These are phyloP conservation scores for Volucella inflata DNA, from an alignment of 2,888 invertebrate genomes.

Conservation along the genomic window DNA sequence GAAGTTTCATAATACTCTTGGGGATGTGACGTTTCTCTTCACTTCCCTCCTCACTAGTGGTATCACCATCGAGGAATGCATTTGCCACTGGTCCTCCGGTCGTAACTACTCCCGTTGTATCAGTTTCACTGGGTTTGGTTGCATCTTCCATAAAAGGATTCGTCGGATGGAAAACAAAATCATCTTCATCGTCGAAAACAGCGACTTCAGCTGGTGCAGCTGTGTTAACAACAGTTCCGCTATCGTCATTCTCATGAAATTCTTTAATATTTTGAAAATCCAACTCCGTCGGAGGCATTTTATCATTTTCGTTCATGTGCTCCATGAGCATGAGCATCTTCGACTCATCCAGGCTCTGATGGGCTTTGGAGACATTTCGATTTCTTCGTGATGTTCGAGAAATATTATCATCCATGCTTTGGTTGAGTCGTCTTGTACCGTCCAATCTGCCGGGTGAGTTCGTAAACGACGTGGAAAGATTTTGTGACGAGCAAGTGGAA, in stretches of 20 bases:
- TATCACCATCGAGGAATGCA: slow-evolving; percentile 61
- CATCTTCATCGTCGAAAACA: slow-evolving; percentile 51
- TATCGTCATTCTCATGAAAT: slow-evolving; percentile 41
- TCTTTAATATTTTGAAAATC: slow-evolving; percentile 50
- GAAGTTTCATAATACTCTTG: slow-evolving; percentile 78
- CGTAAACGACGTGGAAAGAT: slow-evolving; percentile 73
- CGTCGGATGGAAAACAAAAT: slow-evolving; percentile 81
- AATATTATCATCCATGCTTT: slow-evolving; percentile 90
- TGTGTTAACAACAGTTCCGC: background rate
- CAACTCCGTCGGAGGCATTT: slow-evolving; percentile 37
- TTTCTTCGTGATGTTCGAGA: slow-evolving; percentile 80
- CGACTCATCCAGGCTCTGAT: slow-evolving; percentile 89
- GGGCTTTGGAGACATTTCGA: slow-evolving; percentile 86
- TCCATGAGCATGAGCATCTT: slow-evolving; percentile 82
- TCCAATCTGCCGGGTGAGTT: slow-evolving; percentile 83
- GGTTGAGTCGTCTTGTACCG: slow-evolving; percentile 87
- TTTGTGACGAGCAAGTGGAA: slow-evolving; percentile 82
- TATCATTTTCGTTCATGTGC: slow-evolving; percentile 75
- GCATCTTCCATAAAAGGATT: slow-evolving; percentile 82
- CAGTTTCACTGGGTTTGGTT: slow-evolving; percentile 48
- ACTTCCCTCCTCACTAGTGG: slow-evolving; percentile 48
- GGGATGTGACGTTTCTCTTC: slow-evolving; percentile 56
- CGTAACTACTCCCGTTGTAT: background rate
- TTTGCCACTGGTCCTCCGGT: slow-evolving; percentile 7
- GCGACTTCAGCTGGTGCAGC: background rate